Base-by-base conservation (phyloP, 1,140 invertebrate species). In the Meteorus sp. region DNA sequence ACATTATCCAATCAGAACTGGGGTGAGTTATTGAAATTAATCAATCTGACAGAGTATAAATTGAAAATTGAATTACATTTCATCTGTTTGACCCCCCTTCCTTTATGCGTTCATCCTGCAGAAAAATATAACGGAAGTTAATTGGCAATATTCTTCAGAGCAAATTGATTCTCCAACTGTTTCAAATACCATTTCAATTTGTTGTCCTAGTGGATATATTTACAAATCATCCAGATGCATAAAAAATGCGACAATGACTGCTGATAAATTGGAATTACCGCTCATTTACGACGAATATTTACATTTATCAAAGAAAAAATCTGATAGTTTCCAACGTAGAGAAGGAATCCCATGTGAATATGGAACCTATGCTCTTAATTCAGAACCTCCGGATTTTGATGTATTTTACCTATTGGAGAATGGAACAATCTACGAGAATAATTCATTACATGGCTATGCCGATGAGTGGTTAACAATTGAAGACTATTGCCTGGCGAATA, bases 351-450 rank as follows among this genome's bases (percentile, higher is more conserved):
- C 65, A 0, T 73, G 68, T 23, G 37, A 37, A 2, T 2, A 9
- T 15, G 54, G 23, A 1, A 71, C 71, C 20, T 77, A 68, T 23
- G 45, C 63, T 0, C 22, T 79, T 1, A 57, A 65, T 37, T 61
- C 70, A 1, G 39, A 58, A 0, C 2, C 15, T n/a, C 65, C 69
- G 19, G n/a, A 57, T 15, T 56, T 60, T 0, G 76, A 77, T 4
- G 37, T 60, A 2, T 75, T 64, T 55, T 68, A 75, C 52, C 51
- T 80, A 0, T 45, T 79, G 3, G 64, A 70, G 8, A 72, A 73
- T 22, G 77, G 76, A 11, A 64, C 59, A 0, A 53, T 78, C n/a
- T 59, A 65, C 3, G 27, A 62, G 6, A 19, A 39, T 15, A 61
- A 64, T 13, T 7, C 53, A 0, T n/a, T 11, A 6, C 43, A 35